A percentile compares a stretch with the other conserved stretches of the same genome.
Evolutionary conservation across 2,797 vertebrate genomes (phyloP).

Genomic region (Prunella strophiata): DNA sequence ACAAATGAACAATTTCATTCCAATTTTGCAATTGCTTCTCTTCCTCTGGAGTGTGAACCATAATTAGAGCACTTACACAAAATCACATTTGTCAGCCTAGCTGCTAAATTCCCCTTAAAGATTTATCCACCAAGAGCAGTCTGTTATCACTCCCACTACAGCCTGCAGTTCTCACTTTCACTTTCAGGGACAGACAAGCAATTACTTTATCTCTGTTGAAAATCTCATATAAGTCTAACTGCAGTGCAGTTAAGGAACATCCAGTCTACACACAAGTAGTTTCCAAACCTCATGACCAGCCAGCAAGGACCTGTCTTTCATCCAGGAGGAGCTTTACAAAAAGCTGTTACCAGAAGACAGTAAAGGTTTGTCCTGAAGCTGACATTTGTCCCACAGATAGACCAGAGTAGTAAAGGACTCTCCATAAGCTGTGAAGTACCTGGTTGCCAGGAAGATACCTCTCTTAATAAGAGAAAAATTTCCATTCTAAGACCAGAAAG

Average conservation of each 20-base stretch:
- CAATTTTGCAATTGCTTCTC: slow-evolving; percentile 31
- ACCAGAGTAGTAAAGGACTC: background rate
- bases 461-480: background rate
- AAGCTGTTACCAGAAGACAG: background rate
- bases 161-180: slow-evolving; percentile 6
- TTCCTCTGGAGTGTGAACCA: slow-evolving; percentile 40
- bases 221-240: slow-evolving; percentile 1
- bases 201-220: slow-evolving; percentile 25
- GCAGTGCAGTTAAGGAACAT: background rate
- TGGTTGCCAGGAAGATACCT: background rate
- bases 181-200: slow-evolving; percentile 19
- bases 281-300: background rate
- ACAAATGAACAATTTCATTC: slow-evolving; percentile 48
- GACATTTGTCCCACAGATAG: background rate
- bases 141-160: slow-evolving; percentile 25
- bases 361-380: background rate
- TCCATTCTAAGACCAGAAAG: background rate
- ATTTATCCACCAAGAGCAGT: slow-evolving; percentile 30
- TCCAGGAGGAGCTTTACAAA: background rate
- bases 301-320: background rate
- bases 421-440: background rate
- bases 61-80: slow-evolving; percentile 50
- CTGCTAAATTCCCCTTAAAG: slow-evolving; percentile 26
- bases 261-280: background rate
- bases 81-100: slow-evolving; percentile 55